A percentile compares a stretch with the other conserved stretches of the same genome.
These are phyloP conservation scores for Folsomia candida DNA, from an alignment of 2,888 invertebrate species.

Conservation along the genomic window DNA sequence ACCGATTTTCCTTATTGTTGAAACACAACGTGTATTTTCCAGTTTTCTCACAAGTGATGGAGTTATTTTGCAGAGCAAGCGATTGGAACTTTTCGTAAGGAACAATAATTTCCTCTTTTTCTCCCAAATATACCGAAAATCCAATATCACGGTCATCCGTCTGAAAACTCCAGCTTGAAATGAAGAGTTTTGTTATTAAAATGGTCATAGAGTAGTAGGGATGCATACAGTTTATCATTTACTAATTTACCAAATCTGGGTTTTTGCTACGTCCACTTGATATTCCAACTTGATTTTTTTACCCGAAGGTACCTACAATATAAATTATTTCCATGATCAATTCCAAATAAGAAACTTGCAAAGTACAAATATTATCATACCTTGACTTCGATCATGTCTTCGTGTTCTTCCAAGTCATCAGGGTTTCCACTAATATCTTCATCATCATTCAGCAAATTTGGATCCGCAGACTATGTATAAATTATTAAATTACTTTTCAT, in stretches of 20 bases:
- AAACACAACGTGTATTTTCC: conserved; percentile 49
- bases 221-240: background rate
- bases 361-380: too few relatives aligned
- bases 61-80: conserved; percentile 43
- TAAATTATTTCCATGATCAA: too few relatives aligned
- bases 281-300: conserved; percentile 49
- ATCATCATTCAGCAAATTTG: conserved; percentile 32
- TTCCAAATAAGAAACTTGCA: too few relatives aligned
- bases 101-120: conserved; percentile 47
- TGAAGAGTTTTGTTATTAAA: background rate
- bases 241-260: conserved; percentile 47
- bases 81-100: conserved; percentile 47
- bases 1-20: conserved; percentile 49
- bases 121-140: conserved; percentile 46
- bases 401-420: conserved; percentile 47
- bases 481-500: background rate
- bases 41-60: conserved; percentile 44
- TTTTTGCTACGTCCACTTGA: conserved; percentile 42
- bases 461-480: conserved; percentile 25
- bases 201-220: background rate
- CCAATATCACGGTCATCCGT: conserved; percentile 49
- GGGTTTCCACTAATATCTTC: conserved; percentile 45
- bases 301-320: conserved; percentile 46
- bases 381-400: conserved; percentile 47
- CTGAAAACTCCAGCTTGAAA: conserved; percentile 48